phyloP scores from a whole-genome alignment of 2,113 vertebrate genomes.

The Thalassoma bifasciatum region DNA sequence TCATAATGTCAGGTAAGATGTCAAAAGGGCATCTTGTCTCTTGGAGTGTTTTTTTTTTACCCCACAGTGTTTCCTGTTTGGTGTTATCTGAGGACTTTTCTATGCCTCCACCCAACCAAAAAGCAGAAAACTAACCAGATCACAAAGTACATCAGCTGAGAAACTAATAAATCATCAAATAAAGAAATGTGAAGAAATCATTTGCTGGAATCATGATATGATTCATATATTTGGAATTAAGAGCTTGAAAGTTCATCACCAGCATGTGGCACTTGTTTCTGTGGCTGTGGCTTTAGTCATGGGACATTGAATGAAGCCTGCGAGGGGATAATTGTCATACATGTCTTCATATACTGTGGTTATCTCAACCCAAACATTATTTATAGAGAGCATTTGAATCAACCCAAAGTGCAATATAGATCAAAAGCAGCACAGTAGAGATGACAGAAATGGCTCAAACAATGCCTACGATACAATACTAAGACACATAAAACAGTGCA shows the following conservation, averaged over 20 bases:
- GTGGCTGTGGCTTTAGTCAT: too few species aligned
- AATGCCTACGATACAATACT: too few species aligned
- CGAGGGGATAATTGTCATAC: too few species aligned
- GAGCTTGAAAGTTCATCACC: neutral
- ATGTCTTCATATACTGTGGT: too few species aligned
- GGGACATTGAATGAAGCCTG: too few species aligned
- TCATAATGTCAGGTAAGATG: neutral
- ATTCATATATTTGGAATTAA: neutral
- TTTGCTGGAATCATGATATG: neutral
- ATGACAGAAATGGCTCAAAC: too few species aligned
- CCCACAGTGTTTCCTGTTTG: neutral
- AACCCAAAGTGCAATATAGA: too few species aligned
- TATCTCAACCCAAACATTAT: too few species aligned
- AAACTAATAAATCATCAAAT: neutral
- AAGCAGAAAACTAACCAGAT: neutral
- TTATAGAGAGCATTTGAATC: too few species aligned
- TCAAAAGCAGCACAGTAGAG: too few species aligned
- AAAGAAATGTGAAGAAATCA: neutral
- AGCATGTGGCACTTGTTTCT: neutral
- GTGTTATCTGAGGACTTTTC: neutral
- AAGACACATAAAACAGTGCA: too few species aligned
- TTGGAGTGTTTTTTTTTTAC: too few species aligned
- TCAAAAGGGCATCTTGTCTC: neutral
- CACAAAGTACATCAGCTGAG: neutral
- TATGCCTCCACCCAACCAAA: neutral